Conservation (phyloP, 2,113 vertebrate genomes). For the Notothenia coriiceps region DNA sequence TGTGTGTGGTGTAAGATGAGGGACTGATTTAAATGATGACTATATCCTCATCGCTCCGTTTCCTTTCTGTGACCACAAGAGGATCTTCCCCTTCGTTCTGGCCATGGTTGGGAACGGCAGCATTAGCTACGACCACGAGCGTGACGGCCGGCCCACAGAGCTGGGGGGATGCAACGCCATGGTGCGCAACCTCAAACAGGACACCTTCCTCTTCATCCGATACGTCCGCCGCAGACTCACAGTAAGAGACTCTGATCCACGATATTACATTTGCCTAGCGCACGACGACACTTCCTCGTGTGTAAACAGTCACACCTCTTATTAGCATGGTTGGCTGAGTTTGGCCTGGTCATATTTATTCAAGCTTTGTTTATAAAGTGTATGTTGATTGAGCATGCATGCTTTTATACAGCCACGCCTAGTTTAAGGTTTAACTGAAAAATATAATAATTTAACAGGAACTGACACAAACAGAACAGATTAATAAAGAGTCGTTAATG, state of each 20-base stretch:
- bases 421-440: not conserved
- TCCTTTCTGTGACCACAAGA: conserved; percentile 73
- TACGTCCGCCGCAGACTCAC: conserved; percentile 95
- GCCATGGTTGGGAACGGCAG: conserved; percentile 97
- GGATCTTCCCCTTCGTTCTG: conserved; percentile 93
- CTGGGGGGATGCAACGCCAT: conserved; percentile 95
- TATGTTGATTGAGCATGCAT: not conserved
- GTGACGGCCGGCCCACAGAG: conserved; percentile 92
- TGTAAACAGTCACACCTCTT: not conserved
- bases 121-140: conserved; percentile 92
- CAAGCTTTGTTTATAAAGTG: not conserved
- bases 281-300: not conserved
- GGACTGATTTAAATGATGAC: not conserved
- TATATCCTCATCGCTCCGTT: not conserved
- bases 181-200: conserved; percentile 94
- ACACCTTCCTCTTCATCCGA: conserved; percentile 96
- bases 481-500: not conserved
- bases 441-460: not conserved
- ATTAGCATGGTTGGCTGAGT: not conserved
- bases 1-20: no score
- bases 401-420: not conserved
- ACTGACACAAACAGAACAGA: not conserved
- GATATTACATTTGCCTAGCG: not conserved
- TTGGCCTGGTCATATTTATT: not conserved
- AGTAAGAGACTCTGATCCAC: conserved; percentile 79